Percentiles rank a stretch among this genome's conserved stretches.
Conservation (phyloP, 2,888 invertebrate genomes). For the Coelopa pilipes region DNA sequence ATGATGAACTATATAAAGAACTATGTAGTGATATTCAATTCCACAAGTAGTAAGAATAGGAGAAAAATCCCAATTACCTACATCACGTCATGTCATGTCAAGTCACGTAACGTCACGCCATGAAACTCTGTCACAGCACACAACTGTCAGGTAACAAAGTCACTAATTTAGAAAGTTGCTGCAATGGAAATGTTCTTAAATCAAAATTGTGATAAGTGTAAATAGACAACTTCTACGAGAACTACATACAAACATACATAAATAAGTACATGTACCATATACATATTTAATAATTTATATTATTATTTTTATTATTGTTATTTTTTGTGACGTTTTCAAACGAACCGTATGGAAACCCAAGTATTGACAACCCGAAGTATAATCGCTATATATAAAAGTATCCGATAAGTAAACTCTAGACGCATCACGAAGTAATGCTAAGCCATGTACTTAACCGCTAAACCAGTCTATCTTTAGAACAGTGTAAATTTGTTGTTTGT, state of each 20-base stretch:
- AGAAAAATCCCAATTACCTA: background rate
- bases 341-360: no score
- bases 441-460: slow-evolving; percentile 31
- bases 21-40: background rate
- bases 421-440: background rate
- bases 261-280: background rate
- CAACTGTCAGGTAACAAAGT: slow-evolving; percentile 1
- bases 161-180: slow-evolving; percentile 2
- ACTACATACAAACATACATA: background rate
- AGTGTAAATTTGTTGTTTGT: background rate
- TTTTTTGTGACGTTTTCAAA: background rate
- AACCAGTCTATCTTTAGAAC: background rate
- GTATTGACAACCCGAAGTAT: no score
- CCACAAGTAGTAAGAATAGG: no score
- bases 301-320: background rate
- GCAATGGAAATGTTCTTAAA: background rate
- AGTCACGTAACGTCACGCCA: background rate
- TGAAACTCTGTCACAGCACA: background rate
- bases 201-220: slow-evolving; percentile 24
- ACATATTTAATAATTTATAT: background rate
- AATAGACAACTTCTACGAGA: slow-evolving; percentile 6
- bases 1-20: background rate
- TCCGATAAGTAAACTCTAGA: no score
- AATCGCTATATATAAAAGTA: no score
- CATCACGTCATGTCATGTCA: background rate